Percentiles rank a stretch among this genome's conserved stretches.
phyloP scores from a whole-genome alignment of 2,113 vertebrate species.

The Genyomyrus donnyi region DNA sequence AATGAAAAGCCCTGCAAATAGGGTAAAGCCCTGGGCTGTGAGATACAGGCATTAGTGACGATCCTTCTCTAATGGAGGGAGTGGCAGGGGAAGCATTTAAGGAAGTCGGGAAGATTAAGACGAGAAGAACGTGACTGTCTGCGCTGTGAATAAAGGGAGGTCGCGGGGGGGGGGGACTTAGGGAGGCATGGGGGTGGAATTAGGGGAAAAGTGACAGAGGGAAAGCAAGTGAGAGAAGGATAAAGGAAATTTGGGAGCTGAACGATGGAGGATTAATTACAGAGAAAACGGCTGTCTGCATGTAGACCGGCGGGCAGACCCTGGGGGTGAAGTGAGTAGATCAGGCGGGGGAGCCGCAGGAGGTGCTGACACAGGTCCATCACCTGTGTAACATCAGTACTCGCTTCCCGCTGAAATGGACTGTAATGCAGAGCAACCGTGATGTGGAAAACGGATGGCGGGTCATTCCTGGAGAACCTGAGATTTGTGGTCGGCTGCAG shows the following conservation, averaged over 20 bases:
- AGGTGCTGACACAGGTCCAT: background rate
- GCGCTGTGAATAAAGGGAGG: slow-evolving; percentile 35
- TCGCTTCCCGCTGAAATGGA: background rate
- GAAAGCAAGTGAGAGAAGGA: slow-evolving; percentile 25
- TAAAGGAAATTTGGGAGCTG: background rate
- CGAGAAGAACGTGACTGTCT: slow-evolving; percentile 52
- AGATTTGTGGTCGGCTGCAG: background rate
- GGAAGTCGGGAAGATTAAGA: slow-evolving; percentile 60
- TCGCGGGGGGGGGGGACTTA: slow-evolving; percentile 30
- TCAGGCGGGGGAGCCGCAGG: background rate
- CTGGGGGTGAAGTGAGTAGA: background rate
- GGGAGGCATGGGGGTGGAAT: slow-evolving; percentile 23
- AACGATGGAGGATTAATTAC: slow-evolving; percentile 45
- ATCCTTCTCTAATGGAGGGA: slow-evolving; percentile 56
- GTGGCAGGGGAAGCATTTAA: slow-evolving; percentile 65
- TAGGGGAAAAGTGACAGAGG: background rate
- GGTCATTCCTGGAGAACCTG: background rate
- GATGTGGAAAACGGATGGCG: background rate
- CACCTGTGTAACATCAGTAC: background rate
- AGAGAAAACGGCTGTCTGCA: background rate
- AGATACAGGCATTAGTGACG: slow-evolving; percentile 62
- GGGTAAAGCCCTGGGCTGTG: slow-evolving; percentile 44
- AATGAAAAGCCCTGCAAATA: background rate
- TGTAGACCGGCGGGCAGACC: background rate
- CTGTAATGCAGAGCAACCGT: background rate